A percentile compares a stretch with the other conserved stretches of the same genome.
phyloP scores from a whole-genome alignment of 2,113 vertebrate species.

The Varanus komodoensis region DNA sequence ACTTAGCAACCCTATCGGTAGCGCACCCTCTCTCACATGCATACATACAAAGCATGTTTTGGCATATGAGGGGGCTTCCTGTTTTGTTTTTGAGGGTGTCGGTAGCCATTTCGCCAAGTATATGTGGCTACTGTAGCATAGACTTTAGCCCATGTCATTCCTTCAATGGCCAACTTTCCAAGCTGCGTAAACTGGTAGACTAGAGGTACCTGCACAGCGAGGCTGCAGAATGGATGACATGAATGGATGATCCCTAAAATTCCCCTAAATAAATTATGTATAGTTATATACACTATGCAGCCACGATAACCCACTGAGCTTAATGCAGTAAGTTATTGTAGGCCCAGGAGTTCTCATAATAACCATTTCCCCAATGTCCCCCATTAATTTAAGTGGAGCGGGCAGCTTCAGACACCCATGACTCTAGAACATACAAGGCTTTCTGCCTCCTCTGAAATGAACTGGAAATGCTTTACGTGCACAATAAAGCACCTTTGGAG shows the following conservation, averaged over 20 bases:
- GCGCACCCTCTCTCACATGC: neutral
- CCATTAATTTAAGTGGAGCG: neutral
- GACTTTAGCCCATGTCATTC: neutral
- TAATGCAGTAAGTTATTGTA: no score
- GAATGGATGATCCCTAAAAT: no score
- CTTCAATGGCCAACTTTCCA: neutral
- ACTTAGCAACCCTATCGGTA: conserved; percentile 1
- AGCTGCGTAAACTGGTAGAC: neutral
- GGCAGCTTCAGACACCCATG: neutral
- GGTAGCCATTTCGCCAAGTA: conserved; percentile 4
- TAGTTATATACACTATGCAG: neutral
- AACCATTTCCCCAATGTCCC: no score
- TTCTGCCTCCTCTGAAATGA: neutral
- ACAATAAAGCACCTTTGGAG: neutral
- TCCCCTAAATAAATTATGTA: neutral
- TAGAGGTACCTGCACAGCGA: no score
- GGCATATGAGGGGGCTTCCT: neutral
- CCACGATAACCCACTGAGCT: neutral
- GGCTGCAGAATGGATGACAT: no score
- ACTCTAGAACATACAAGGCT: no score
- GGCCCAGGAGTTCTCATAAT: neutral
- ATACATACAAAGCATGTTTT: neutral
- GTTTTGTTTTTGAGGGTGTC: neutral
- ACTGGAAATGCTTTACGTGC: neutral
- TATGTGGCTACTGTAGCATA: neutral